Percentiles rank a stretch among this genome's conserved stretches.
These are phyloP conservation scores for Brachionichthys hirsutus DNA, from an alignment of 2,113 vertebrate genomes.

Conservation along the genomic window DNA sequence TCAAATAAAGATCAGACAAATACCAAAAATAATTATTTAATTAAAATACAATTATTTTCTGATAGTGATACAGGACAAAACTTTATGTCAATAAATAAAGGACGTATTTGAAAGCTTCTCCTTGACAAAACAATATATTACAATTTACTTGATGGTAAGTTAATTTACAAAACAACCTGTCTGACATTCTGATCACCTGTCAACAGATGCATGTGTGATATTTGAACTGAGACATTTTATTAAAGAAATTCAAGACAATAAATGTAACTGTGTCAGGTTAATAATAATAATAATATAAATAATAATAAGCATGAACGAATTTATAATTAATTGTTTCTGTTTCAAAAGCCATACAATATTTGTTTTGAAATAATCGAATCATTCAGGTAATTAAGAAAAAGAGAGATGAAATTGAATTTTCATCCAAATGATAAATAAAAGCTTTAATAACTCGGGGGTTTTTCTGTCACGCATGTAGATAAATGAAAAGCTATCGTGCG, in stretches of 20 bases:
- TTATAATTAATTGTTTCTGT: too few species aligned
- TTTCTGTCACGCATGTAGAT: constrained; percentile 18
- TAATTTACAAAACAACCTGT: not conserved
- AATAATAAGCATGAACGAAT: not conserved
- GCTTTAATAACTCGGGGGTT: not conserved
- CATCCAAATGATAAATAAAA: too few species aligned
- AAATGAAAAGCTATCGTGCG: constrained; percentile 34
- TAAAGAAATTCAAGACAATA: not conserved
- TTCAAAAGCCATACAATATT: too few species aligned
- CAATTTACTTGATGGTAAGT: not conserved
- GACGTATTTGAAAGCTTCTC: too few species aligned
- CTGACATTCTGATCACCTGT: not conserved
- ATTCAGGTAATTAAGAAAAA: not conserved
- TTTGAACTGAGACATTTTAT: not conserved
- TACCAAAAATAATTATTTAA: too few species aligned
- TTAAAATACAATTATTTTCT: too few species aligned
- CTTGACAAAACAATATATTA: too few species aligned
- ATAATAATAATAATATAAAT: not conserved
- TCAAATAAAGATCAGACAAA: too few species aligned
- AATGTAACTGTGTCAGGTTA: too few species aligned
- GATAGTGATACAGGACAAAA: too few species aligned
- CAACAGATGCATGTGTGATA: not conserved
- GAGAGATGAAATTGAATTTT: not conserved
- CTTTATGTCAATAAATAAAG: too few species aligned
- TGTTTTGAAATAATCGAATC: too few species aligned